Conservation (phyloP, 2,888 invertebrate species). For the Poecilus cupreus region DNA sequence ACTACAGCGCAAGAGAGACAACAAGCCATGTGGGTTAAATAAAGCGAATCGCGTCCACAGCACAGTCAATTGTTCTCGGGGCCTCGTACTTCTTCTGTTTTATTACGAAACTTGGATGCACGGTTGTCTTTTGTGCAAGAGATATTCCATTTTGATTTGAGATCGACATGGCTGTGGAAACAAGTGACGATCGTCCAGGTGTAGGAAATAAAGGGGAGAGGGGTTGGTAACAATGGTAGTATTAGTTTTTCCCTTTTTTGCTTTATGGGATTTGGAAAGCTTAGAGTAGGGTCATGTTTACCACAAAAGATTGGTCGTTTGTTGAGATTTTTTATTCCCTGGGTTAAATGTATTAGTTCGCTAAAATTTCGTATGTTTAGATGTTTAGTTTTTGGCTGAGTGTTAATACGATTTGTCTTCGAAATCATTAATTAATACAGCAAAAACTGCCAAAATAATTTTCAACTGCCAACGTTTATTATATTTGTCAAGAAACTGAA, state of each 20-base stretch:
- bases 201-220: not conserved
- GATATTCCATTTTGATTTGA: slow-evolving; percentile 29
- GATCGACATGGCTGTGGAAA: slow-evolving; percentile 31
- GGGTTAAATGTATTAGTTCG: not conserved
- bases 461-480: not conserved
- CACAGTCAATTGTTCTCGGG: slow-evolving; percentile 38
- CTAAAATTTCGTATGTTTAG: not conserved
- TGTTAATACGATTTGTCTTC: slow-evolving; percentile 16
- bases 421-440: slow-evolving; percentile 6
- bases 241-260: not conserved
- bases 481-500: not conserved
- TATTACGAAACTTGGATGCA: slow-evolving; percentile 26
- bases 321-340: slow-evolving; percentile 19
- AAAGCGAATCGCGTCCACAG: slow-evolving; percentile 28
- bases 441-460: slow-evolving; percentile 4
- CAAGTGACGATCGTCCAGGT: slow-evolving; percentile 16
- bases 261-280: slow-evolving; percentile 6
- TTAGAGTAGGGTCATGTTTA: slow-evolving; percentile 3
- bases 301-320: slow-evolving; percentile 24
- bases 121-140: not conserved
- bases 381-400: not conserved
- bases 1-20: not conserved
- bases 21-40: slow-evolving; percentile 18
- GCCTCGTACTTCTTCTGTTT: slow-evolving; percentile 11
- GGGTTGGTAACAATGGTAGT: not conserved